phyloP scores from a whole-genome alignment of 2,888 invertebrate species.

The Pasiphila rectangulata region DNA sequence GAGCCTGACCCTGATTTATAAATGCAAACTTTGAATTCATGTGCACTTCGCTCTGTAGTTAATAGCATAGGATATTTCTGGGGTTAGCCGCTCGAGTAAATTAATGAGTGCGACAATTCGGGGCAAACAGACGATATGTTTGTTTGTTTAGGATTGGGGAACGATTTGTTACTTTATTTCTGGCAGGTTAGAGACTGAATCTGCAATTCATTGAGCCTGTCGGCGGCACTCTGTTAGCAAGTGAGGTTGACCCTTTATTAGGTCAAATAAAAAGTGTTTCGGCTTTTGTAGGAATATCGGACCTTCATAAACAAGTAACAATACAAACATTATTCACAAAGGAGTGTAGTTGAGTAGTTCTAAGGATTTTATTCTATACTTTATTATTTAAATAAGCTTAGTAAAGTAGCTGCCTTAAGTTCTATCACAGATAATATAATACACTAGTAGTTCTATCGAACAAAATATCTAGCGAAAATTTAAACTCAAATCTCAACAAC shows the following conservation, averaged over 20 bases:
- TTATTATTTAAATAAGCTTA: no score
- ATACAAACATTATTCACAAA: no score
- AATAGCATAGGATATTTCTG: slow-evolving; percentile 63
- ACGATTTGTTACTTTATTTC: slow-evolving; percentile 6
- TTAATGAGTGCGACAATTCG: slow-evolving; percentile 59
- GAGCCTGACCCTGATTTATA: slow-evolving; percentile 68
- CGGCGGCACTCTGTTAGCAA: slow-evolving; percentile 25
- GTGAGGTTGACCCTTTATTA: slow-evolving; percentile 21
- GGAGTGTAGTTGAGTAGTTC: no score
- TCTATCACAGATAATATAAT: no score
- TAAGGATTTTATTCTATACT: no score
- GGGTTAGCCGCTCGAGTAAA: slow-evolving; percentile 59
- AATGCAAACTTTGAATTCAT: slow-evolving; percentile 67
- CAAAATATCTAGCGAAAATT: no score
- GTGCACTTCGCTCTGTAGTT: slow-evolving; percentile 55
- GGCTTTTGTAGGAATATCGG: slow-evolving; percentile 14
- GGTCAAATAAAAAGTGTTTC: slow-evolving; percentile 17
- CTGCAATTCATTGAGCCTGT: slow-evolving; percentile 3
- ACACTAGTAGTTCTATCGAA: no score
- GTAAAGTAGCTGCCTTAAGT: no score
- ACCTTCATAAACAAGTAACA: slow-evolving; percentile 11
- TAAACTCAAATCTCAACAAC: no score
- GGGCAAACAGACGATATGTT: slow-evolving; percentile 45
- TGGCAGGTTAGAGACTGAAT: neutral
- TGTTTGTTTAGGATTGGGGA: slow-evolving; percentile 37